A percentile compares a stretch with the other conserved stretches of the same genome.
Evolutionary conservation across 2,888 invertebrate species (phyloP).

Genomic region (Drosophila emarginata): DNA sequence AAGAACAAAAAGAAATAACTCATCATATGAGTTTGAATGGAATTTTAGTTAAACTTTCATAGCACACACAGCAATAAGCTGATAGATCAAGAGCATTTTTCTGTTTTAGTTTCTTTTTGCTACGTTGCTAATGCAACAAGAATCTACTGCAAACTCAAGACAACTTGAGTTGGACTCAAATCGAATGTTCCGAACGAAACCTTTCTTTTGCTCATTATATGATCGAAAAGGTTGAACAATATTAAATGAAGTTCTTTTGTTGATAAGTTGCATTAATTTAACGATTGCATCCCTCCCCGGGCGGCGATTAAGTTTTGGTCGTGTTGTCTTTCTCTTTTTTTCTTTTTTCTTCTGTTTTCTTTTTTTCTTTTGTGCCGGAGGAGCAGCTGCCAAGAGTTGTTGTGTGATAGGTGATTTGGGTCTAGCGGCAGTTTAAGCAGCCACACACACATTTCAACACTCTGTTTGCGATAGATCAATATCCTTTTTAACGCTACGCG

Average conservation of each 20-base stretch:
- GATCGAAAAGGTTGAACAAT: conserved; percentile 11
- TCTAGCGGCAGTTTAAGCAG: conserved; percentile 7
- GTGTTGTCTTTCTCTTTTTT: background rate
- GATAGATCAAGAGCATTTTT: background rate
- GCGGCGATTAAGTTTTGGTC: background rate
- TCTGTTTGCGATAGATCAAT: conserved; percentile 83
- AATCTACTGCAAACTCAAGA: background rate
- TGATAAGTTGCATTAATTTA: background rate
- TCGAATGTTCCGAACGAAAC: conserved; percentile 9
- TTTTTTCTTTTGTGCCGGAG: conserved; percentile 10
- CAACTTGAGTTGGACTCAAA: background rate
- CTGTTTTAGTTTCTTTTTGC: background rate
- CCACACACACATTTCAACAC: conserved; percentile 67
- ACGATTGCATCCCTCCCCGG: background rate
- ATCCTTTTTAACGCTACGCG: conserved; percentile 85
- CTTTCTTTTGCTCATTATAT: conserved; percentile 25
- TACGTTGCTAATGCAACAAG: background rate
- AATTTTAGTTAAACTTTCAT: background rate
- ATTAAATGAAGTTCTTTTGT: too few relatives aligned
- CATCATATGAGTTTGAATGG: conserved; percentile 35
- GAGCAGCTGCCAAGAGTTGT: background rate
- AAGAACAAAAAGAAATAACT: conserved; percentile 16
- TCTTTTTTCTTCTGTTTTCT: too few relatives aligned
- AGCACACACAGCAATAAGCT: too few relatives aligned
- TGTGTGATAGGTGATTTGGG: conserved; percentile 11